Conservation (phyloP, 2,888 invertebrate genomes). For the Rhorus exstirpatorius region DNA sequence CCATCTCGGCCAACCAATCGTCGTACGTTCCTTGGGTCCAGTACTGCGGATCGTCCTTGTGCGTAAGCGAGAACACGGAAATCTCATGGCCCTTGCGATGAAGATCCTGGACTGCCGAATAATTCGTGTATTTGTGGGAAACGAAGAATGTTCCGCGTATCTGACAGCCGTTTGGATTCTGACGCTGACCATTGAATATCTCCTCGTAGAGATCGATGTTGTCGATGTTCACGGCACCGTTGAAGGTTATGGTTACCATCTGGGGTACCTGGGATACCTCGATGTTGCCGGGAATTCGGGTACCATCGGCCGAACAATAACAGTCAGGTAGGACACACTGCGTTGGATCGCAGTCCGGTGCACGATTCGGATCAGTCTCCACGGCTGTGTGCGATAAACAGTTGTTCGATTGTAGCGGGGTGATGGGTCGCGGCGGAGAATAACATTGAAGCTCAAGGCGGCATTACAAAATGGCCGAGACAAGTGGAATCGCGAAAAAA, state of each 20-base stretch:
- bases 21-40: conserved; percentile 96
- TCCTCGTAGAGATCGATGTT: conserved; percentile 97
- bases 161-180: conserved; percentile 96
- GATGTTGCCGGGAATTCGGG: conserved; percentile 94
- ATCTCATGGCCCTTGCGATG: conserved; percentile 97
- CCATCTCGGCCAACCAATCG: conserved; percentile 98
- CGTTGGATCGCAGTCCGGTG: conserved; percentile 96
- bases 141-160: conserved; percentile 96
- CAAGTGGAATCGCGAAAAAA: too few species aligned
- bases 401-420: too few species aligned
- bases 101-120: conserved; percentile 95
- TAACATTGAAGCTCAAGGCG: too few species aligned
- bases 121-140: conserved; percentile 97
- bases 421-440: too few species aligned
- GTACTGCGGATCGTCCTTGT: conserved; percentile 96
- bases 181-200: conserved; percentile 93
- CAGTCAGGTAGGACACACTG: conserved; percentile 96
- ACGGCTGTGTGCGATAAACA: too few species aligned
- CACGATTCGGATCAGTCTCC: conserved; percentile 95
- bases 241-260: conserved; percentile 97
- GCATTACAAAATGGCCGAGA: too few species aligned
- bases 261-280: conserved; percentile 95
- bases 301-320: conserved; percentile 97
- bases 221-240: conserved; percentile 96
- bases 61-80: conserved; percentile 96